phyloP scores from a whole-genome alignment of 2,888 invertebrate genomes.

The Neocrepidodera transversa region DNA sequence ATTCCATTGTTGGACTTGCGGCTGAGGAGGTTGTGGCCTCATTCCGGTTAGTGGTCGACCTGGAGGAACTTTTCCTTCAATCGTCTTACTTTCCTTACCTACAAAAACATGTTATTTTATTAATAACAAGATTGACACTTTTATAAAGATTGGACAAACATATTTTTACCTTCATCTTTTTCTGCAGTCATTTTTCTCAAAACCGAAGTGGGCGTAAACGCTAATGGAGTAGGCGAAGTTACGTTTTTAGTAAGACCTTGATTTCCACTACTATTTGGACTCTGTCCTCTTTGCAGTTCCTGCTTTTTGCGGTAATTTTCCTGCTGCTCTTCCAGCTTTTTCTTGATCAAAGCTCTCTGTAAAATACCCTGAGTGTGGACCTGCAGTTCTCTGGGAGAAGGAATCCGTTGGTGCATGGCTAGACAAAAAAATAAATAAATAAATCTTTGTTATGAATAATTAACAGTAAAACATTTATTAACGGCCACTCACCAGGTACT shows the following conservation, averaged over 20 bases:
- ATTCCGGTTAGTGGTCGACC: constrained; percentile 58
- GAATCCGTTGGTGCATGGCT: constrained; percentile 76
- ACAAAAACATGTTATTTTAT: constrained; percentile 1
- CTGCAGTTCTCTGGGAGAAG: constrained; percentile 84
- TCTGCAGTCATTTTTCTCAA: constrained; percentile 94
- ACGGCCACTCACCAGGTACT: constrained; percentile 68
- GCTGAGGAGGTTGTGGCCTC: constrained; percentile 50
- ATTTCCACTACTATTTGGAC: constrained; percentile 39
- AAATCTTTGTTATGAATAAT: no score
- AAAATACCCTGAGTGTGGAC: constrained; percentile 87
- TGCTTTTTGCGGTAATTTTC: constrained; percentile 85
- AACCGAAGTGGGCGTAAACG: constrained; percentile 94
- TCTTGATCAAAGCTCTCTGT: constrained; percentile 86
- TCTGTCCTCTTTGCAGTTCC: constrained; percentile 62
- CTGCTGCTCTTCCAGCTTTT: constrained; percentile 87
- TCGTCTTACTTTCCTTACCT: constrained; percentile 58
- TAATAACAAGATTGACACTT: constrained; percentile 32
- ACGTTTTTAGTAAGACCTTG: constrained; percentile 58
- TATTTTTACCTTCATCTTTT: constrained; percentile 70
- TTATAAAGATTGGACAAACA: no score
- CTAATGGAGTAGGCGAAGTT: constrained; percentile 74
- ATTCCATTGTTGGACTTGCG: constrained; percentile 52
- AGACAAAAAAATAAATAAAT: constrained; percentile 22
- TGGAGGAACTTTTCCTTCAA: constrained; percentile 48
- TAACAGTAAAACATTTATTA: no score